Evolutionary conservation across 2,888 invertebrate genomes (phyloP).

Genomic region (Pherbina coryleti): DNA sequence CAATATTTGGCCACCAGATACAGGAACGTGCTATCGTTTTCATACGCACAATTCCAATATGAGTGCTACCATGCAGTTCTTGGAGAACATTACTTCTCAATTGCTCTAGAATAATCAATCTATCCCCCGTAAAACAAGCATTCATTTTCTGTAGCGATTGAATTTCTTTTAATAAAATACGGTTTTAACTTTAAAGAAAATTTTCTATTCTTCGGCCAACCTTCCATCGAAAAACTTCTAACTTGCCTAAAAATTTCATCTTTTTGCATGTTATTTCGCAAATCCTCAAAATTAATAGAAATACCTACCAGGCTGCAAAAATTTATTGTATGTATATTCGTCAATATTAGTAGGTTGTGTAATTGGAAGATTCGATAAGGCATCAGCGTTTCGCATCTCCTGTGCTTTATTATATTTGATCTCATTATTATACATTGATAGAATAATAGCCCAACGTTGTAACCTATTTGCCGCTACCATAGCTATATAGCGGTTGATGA

Average conservation of each 20-base stretch:
- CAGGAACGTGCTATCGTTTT: no score
- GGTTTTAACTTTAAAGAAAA: not conserved
- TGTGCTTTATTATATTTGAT: not conserved
- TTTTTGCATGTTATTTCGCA: not conserved
- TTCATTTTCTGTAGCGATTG: not conserved
- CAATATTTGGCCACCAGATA: no score
- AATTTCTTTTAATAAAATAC: not conserved
- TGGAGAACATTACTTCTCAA: no score
- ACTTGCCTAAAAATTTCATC: not conserved
- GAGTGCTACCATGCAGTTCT: no score
- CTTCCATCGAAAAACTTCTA: not conserved
- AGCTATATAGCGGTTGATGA: no score
- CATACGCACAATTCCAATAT: no score
- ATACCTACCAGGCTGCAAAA: not conserved
- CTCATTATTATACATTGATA: not conserved
- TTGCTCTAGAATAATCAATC: no score
- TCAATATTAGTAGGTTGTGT: not conserved
- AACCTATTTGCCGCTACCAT: not conserved
- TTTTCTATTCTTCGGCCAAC: not conserved
- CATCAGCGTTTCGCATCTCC: no score
- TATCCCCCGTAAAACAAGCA: no score
- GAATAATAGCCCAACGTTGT: not conserved
- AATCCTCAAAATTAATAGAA: not conserved
- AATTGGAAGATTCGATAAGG: not conserved
- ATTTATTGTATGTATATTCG: not conserved